Base-by-base conservation (phyloP, 2,113 vertebrate genomes). In the Anguilla rostrata region DNA sequence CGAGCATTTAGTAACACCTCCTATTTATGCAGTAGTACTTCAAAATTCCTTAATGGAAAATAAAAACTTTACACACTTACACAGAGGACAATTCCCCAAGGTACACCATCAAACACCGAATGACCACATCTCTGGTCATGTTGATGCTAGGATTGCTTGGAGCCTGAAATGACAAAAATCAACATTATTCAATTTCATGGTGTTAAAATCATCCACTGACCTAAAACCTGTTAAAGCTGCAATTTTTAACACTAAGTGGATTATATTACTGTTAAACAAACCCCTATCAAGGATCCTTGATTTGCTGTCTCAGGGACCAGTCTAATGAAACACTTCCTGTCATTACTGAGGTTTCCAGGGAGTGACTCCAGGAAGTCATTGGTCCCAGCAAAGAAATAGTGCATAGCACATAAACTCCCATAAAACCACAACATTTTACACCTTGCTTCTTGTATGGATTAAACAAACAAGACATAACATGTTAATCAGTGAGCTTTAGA, bases 121-220 rank as follows among this genome's bases (percentile, higher is more conserved):
- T 85, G 84, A 85, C 84, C 60, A 39, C 83, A 53, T 78, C 71
- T 85, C 84, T 79, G 41, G 71, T 85, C 84, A 85, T 56, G 84
- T 85, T 80, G n/a, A 79, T 85, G 41, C 63, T 79, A 78, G 84
- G 84, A 85, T 78, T 66, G 66, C 60, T 85, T 81, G 80, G 39
- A 81, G 80, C 80, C 80, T 81, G 80, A 43, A 43, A 81, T 81
- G 41, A 43, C 34, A 34, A 34, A 34, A 34, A 34, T 34, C 80
- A 81, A 81, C 26, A 78, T 29, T 78, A 78, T 29, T 78, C 75
- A 78, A 26, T 15, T 71, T 71, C 66, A 71, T 71, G 39, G 12
- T 16, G 1, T 81, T 3, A 81, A 81, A 81, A 81, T 18, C 79
- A 39, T 81, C 8, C n/a, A 81, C 66, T 71, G 66, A 20, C 66